Evolutionary conservation across 2,888 invertebrate genomes (phyloP), one percentile per base, ranked within the genome.

Genomic region (Chorisops tibialis): DNA sequence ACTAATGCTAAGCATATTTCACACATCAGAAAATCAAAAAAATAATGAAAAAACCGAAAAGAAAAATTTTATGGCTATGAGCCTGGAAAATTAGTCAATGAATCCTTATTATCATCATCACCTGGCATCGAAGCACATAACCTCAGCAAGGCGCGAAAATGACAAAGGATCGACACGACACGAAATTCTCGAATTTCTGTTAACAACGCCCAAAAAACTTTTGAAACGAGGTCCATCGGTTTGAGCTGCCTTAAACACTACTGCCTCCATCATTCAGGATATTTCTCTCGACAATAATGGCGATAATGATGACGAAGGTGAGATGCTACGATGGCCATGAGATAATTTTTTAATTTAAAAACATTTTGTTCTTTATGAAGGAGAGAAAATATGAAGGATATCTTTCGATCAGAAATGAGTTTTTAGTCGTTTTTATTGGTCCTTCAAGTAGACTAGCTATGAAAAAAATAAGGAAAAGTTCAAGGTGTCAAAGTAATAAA

Each of bases 401-500:
- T 9, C 14, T 22, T 48, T 22, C 22, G 21, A 22, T 52, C 24
- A 30, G 30, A 30, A 30, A 30, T 30, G 7, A 9, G 7, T 24
- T 3, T 24, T n/a, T 16, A 35, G 11, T 18, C 12, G 18, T 16
- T 35, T 18, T 43, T n/a, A n/a, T n/a, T 41, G 41, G 41, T 41
- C 41, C 14, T 16, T 41, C n/a, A n/a, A n/a, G n/a, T n/a, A n/a
- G n/a, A n/a, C n/a, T 14, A 22, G 11, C 48, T 11, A 21, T 43
- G n/a, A n/a, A n/a, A n/a, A n/a, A n/a, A n/a, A n/a, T n/a, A 16
- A 22, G 9, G 43, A 22, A 30, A 30, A 41, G 60, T 38, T 60
- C 48, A 64, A 61, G 56, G 56, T 59, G 64, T 61, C 64, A 64
- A 64, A 61, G 52, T 64, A 61, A 64, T 64, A 64, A 64, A 64